Evolutionary conservation across 2,888 invertebrate species (phyloP), one percentile per base, ranked within the genome.

Genomic region (Ormyrus pomaceus): DNA sequence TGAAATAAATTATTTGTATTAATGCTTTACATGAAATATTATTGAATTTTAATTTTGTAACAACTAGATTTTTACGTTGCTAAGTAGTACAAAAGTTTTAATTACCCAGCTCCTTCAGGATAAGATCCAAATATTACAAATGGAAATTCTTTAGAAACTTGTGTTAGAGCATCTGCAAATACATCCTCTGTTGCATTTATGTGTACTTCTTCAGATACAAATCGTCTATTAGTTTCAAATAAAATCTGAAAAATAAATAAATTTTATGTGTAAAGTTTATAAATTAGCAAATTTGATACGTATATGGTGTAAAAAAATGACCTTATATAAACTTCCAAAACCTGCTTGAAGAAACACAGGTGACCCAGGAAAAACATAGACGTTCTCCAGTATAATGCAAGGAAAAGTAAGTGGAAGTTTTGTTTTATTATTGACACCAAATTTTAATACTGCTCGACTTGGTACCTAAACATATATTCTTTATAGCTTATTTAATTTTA

Each of bases 301-400:
- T 4, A 34, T 10, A 62, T 1, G 79, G 68, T 55, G 11, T 34
- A 34, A 34, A 34, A 34, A 34, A 34, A 80, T 82, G 85, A 88
- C 91, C 87, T 89, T 84, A 88, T 86, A 83, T 13, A 91, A 84
- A 64, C 85, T 85, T 13, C 85, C 86, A 77, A 93, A 92, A 0
- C 91, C 88, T 78, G 86, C 87, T 83, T 91, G 87, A 68, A 92
- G 87, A 69, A 92, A 91, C 82, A 92, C 90, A 3, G 95, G 95
- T 62, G 95, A 93, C 3, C 95, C 95, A 56, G 95, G 95, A 84
- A 95, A 94, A 76, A 95, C 92, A 84, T 93, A 93, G 0, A 95
- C 94, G 89, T 95, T 95, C 59, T 89, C 88, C 10, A 95, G 83
- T 19, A 89, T 89, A 59, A 93, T 86, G 84, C 91, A 89, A 68